Base-by-base conservation (phyloP, 2,113 vertebrate genomes). In the Camelus bactrianus region DNA sequence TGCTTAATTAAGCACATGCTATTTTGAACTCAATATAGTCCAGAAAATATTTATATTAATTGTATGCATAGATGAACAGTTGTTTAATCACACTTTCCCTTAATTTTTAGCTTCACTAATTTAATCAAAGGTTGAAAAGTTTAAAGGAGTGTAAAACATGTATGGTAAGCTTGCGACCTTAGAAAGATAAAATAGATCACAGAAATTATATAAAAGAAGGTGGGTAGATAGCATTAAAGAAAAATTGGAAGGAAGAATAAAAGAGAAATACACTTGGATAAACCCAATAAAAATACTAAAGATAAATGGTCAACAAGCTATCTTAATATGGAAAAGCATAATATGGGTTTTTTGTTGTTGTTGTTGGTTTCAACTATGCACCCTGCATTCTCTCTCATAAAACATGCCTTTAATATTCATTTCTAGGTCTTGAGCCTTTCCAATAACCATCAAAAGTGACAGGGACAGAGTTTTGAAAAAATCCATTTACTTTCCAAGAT, bases 21-120 rank as follows among this genome's bases (percentile, higher is more conserved):
- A 76, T 80, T 82, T 93, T 81, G 15, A 85, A 85, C 50, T 92
- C 46, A 85, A 52, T 48, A 65, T 9, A 76, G 11, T 58, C 70
- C 22, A 64, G 72, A 67, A 50, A 69, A 35, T 76, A 85, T 46
- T 95, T 86, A 73, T 13, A 82, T 69, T 73, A 82, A 95, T 54
- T 54, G 8, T 32, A 67, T 73, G 24, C 12, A 48, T 60, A 88
- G 42, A 28, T 24, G 13, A 96, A 28, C 3, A 79, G 76, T 69
- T 89, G 19, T 80, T 91, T 80, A 91, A 46, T 62, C 81, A 54
- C 60, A 46, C 11, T 84, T 91, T 83, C 67, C 72, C 26, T 56
- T 54, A 88, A 73, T 73, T 91, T 88, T 67, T 8, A 88, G n/a
- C 38, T 73, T 81, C 50, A 3, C 50, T 84, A 84, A 70, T 58